Base-by-base conservation (phyloP, 2,797 vertebrate genomes). In the Aplochiton taeniatus region DNA sequence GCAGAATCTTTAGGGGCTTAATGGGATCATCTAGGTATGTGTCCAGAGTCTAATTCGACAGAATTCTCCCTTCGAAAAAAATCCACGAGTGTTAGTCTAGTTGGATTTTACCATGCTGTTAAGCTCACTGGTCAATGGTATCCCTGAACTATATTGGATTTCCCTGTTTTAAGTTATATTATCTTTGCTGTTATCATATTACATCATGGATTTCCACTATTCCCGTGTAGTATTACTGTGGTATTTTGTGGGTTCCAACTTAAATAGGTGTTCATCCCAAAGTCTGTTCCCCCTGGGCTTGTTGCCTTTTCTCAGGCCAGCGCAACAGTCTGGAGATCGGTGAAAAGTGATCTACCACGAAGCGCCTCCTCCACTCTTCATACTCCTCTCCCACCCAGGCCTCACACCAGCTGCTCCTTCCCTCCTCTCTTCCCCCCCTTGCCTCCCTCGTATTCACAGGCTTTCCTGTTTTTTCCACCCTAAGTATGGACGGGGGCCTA, bases 301-400 rank as follows among this genome's bases (percentile, higher is more conserved):
- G 43, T 17, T 12, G 14, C 31, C 51, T 18, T 61, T 46, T 66
- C 20, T 48, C 48, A 55, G 47, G 56, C 9, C 51, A 59, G 60
- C 17, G 61, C 61, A 73, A 75, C 81, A 72, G 71, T 68, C 42
- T 9, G 16, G 53, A 69, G 49, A 42, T 14, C 56, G 48, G 60
- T 68, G 77, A 84, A 77, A 88, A 78, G 41, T 53, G 55, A 88
- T 79, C 75, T 46, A 58, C 72, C 69, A 69, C 72, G 63, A 70
- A 65, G 43, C 31, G 69, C 61, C 59, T 18, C 31, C 54, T 60
- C 64, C 47, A 48, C 60, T 77, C 10, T 41, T 16, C 49, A 63
- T 65, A 54, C 52, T 63, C 65, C 43, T 60, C 66, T 74, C 56
- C 73, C 61, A 65, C 68, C 65, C 49, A 72, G 51, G 70, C 66